Conservation (phyloP, 2,113 vertebrate species). For the Tachysurus vachellii region DNA sequence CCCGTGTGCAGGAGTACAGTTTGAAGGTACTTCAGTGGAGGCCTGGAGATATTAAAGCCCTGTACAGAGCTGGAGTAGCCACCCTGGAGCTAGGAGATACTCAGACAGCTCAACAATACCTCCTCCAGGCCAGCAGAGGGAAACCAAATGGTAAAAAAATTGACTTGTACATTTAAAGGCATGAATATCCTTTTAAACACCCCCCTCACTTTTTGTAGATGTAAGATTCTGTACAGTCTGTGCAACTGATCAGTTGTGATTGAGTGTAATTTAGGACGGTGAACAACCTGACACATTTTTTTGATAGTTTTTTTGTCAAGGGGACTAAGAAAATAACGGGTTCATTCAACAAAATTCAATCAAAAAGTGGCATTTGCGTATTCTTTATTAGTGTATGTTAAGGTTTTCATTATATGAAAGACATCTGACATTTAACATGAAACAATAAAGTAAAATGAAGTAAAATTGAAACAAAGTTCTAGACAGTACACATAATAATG, state of each 20-base stretch:
- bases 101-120: slow-evolving; percentile 75
- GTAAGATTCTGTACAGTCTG: neutral
- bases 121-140: slow-evolving; percentile 74
- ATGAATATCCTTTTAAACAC: neutral
- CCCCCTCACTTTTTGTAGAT: neutral
- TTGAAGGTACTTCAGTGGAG: slow-evolving; percentile 79
- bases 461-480: neutral
- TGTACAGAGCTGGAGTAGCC: slow-evolving; percentile 87
- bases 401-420: neutral
- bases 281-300: neutral
- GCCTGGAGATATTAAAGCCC: slow-evolving; percentile 80
- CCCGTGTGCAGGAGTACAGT: slow-evolving; percentile 85
- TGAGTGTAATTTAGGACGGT: neutral
- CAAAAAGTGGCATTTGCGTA: neutral
- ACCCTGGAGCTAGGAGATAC: slow-evolving; percentile 84
- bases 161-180: neutral
- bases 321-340: neutral
- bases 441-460: neutral
- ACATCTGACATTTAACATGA: neutral
- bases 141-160: slow-evolving; percentile 78
- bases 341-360: neutral
- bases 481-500: neutral
- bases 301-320: neutral
- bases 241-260: neutral
- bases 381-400: neutral